These are phyloP conservation scores for Lamellibrachia satsuma DNA, from an alignment of 2,888 invertebrate species.

Conservation along the genomic window DNA sequence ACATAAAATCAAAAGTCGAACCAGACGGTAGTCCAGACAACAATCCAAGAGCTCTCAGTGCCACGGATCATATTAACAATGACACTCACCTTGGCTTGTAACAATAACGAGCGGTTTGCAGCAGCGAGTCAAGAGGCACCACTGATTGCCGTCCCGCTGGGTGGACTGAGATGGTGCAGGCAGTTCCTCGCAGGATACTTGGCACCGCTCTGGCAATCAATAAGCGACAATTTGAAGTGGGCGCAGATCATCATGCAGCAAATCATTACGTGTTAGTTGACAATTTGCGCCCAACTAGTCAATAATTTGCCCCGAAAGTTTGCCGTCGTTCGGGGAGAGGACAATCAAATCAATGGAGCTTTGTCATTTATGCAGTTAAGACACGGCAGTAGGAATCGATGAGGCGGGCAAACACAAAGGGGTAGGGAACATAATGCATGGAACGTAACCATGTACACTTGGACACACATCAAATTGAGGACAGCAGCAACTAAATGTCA, in stretches of 20 bases:
- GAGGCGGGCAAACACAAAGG: background rate
- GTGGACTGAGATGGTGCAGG: background rate
- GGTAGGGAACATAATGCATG: background rate
- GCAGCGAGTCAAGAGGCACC: background rate
- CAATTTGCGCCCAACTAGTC: constrained; percentile 10
- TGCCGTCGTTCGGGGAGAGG: background rate
- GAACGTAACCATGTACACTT: background rate
- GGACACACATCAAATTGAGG: background rate
- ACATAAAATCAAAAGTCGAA: background rate
- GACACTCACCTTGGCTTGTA: background rate
- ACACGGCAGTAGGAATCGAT: background rate
- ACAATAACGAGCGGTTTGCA: background rate
- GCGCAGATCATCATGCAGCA: background rate
- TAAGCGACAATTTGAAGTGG: background rate
- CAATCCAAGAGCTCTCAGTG: background rate
- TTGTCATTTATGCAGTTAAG: background rate
- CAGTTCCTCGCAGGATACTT: background rate
- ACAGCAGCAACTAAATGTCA: background rate
- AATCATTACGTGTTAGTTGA: background rate
- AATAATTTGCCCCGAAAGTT: constrained; percentile 10
- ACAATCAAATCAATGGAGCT: background rate
- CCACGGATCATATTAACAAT: background rate
- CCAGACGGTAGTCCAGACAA: background rate
- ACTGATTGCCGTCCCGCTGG: background rate
- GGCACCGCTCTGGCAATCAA: background rate